Evolutionary conservation across 2,888 invertebrate species (phyloP), one percentile per base, ranked within the genome.

Genomic region (Rhagophthalmus giganteus): DNA sequence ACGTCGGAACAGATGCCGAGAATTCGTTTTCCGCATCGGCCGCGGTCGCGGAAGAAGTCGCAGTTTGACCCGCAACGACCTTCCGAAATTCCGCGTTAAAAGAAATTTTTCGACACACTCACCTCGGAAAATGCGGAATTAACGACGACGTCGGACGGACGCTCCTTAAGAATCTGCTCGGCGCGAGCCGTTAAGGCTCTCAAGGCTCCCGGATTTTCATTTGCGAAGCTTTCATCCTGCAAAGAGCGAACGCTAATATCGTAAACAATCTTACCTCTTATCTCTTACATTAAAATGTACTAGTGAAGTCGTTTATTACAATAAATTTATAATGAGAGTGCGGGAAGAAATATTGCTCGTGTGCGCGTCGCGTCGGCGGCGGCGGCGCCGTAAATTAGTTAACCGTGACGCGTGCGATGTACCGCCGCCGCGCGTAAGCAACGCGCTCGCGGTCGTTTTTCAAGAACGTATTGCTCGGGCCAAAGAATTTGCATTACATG

Each of bases 111-210:
- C n/a, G n/a, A 39, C 9, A 26, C 26, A 54, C 48, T 54, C 42
- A 57, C 56, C 42, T 41, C 16, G 12, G 56, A 42, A 27, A 44
- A 37, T 10, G 47, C 27, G 26, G 46, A 41, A 34, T 50, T 46
- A 31, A 31, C 25, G n/a, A n/a, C n/a, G n/a, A n/a, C n/a, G 9
- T 37, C 35, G 34, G 62, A 55, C 20, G 12, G 9, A 13, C 61
- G 50, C 44, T 66, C 62, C 35, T 64, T 61, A 41, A 72, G 61
- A 25, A 72, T 67, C 60, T 66, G 68, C 13, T 62, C 62, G 2
- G 64, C 72, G 54, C 70, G 67, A 13, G 60, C 61, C 28, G 67
- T 64, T 41, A 72, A 57, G 10, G 67, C 71, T 50, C 62, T 61
- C 46, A 66, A 65, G 11, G 66, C 64, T 51, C 60, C 60, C 14